phyloP scores from a whole-genome alignment of 2,113 vertebrate species.

The mouse (Mus musculus) region GRCm39 chrX:164331001-164331500 shows the following conservation, averaged over 20 bases:
- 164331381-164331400: background rate
- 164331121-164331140: background rate
- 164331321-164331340: background rate
- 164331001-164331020: background rate
- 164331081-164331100: conserved; percentile 48
- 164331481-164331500: background rate
- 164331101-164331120: background rate
- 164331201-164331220: background rate
- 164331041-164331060: conserved; percentile 14
- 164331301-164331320: background rate
- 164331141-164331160: background rate
- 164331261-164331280: background rate
- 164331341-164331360: background rate
- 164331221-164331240: background rate
- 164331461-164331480: background rate
- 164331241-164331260: background rate
- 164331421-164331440: background rate
- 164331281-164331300: background rate
- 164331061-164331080: background rate
- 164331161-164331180: background rate
- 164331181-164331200: conserved; percentile 34
- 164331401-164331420: background rate
- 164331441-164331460: background rate
- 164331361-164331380: background rate
- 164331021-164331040: conserved; percentile 48